Evolutionary conservation across 2,797 vertebrate species (phyloP).

Genomic region (Sebastes taczanowskii): DNA sequence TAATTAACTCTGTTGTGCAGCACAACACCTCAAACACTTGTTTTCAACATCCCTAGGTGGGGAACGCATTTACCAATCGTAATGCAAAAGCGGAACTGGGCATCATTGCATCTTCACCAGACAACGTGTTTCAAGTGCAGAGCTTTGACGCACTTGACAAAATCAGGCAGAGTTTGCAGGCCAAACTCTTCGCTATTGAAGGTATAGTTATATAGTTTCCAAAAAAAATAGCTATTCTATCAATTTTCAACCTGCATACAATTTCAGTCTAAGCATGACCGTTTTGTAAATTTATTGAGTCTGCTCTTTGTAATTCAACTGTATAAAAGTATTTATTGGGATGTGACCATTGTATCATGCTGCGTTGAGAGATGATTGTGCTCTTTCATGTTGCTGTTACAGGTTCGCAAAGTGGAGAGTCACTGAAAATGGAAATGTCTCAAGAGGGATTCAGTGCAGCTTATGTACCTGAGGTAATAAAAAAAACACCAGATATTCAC

Average conservation of each 20-base stretch:
- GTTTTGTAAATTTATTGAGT: not conserved
- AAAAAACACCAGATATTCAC: not conserved
- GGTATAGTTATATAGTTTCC: slow-evolving; percentile 32
- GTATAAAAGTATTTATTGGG: not conserved
- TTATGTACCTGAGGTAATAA: slow-evolving; percentile 44
- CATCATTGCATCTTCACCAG: slow-evolving; percentile 56
- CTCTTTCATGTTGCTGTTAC: slow-evolving; percentile 2
- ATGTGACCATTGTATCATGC: not conserved
- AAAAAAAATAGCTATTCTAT: not conserved
- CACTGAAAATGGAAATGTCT: slow-evolving; percentile 77
- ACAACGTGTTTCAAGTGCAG: slow-evolving; percentile 55
- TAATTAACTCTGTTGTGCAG: not conserved
- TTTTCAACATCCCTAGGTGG: slow-evolving; percentile 65
- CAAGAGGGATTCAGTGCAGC: slow-evolving; percentile 78
- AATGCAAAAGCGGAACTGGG: slow-evolving; percentile 10
- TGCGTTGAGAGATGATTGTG: not conserved
- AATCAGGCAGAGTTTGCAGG: slow-evolving; percentile 66
- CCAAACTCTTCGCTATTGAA: slow-evolving; percentile 80
- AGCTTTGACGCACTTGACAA: slow-evolving; percentile 61
- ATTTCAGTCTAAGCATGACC: not conserved
- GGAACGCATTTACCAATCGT: fast-evolving
- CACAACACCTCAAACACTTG: not conserved
- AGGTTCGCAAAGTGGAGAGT: slow-evolving; percentile 77
- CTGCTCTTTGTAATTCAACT: not conserved
- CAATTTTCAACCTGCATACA: not conserved